phyloP scores from a whole-genome alignment of 2,888 invertebrate genomes.

The Cephus nigrinus region DNA sequence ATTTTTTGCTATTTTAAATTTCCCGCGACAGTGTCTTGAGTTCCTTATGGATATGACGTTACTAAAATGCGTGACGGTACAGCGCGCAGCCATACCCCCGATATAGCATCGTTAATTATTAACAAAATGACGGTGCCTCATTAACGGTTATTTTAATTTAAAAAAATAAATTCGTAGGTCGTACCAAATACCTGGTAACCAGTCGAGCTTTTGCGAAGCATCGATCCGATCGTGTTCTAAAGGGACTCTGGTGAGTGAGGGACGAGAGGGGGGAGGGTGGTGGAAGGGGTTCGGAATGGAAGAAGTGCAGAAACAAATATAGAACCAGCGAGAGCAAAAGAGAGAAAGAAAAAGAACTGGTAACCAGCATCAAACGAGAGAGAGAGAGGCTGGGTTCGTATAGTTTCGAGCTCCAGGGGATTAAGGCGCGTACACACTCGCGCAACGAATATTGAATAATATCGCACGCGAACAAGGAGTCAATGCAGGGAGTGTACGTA shows the following conservation, averaged over 20 bases:
- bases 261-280: no score
- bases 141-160: constrained; percentile 53
- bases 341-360: neutral
- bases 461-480: neutral
- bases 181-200: neutral
- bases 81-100: constrained; percentile 15
- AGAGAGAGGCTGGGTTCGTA: neutral
- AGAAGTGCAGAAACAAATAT: neutral
- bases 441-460: neutral
- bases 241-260: neutral
- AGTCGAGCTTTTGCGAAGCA: neutral
- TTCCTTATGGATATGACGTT: neutral
- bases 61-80: neutral
- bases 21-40: neutral
- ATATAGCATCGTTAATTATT: constrained; percentile 46
- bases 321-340: neutral
- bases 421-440: neutral
- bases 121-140: constrained; percentile 51
- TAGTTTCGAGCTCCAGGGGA: neutral
- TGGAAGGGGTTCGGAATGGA: neutral
- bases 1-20: no score
- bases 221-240: neutral
- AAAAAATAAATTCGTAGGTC: constrained; percentile 19
- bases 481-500: neutral
- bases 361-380: neutral